Percentiles rank a stretch among this genome's conserved stretches.
These are phyloP conservation scores for Hippocampus mohnikei DNA, from an alignment of 2,113 vertebrate species.

Conservation along the genomic window DNA sequence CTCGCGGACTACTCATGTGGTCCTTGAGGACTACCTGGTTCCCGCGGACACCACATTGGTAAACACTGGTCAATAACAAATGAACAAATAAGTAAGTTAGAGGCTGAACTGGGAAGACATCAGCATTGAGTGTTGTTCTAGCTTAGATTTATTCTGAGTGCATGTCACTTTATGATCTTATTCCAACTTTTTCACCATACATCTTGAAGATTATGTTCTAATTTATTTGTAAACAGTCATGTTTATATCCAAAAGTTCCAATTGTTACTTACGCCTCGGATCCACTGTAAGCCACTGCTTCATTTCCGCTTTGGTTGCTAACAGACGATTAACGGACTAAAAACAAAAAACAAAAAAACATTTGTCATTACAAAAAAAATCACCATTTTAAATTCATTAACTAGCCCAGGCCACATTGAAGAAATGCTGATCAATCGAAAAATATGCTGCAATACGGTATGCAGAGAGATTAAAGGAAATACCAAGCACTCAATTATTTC, in stretches of 20 bases:
- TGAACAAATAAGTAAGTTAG: neutral
- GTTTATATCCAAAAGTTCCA: neutral
- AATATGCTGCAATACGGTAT: neutral
- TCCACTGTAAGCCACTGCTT: slow-evolving; percentile 62
- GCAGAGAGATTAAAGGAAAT: neutral
- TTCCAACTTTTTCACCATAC: neutral
- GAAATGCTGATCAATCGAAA: neutral
- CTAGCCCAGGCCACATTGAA: neutral
- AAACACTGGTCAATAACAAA: neutral
- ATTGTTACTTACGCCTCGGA: slow-evolving; percentile 63
- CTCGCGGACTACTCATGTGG: too few relatives aligned
- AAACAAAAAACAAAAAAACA: neutral
- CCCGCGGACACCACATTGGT: too few relatives aligned
- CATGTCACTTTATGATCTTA: neutral
- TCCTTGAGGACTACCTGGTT: too few relatives aligned
- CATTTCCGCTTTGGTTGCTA: slow-evolving; percentile 64
- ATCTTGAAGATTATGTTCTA: neutral
- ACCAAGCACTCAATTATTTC: neutral
- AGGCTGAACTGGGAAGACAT: neutral
- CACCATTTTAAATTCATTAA: neutral
- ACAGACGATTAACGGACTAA: slow-evolving; percentile 58
- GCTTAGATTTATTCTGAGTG: neutral
- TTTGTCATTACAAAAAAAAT: neutral
- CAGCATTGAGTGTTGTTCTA: neutral
- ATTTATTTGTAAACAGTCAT: neutral